Base-by-base conservation (phyloP, 2,113 vertebrate species). In the Vulpes vulpes region DNA sequence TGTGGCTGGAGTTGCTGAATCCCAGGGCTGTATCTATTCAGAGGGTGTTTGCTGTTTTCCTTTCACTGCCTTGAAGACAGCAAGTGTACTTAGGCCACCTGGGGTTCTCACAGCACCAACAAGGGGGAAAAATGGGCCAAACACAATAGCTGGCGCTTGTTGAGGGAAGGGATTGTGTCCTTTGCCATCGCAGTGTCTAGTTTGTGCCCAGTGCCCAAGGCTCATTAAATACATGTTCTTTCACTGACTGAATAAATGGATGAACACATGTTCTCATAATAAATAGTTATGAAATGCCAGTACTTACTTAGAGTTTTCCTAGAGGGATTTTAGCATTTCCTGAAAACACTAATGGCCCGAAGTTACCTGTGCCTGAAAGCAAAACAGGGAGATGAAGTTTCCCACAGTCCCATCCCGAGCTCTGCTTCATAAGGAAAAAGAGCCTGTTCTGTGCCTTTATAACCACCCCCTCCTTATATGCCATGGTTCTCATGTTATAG, bases 1-100 rank as follows among this genome's bases (percentile, higher is more conserved):
- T 93, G 32, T 92, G 92, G 91, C 32, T 79, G 57, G 69, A 92
- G 76, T 62, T 82, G 92, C 71, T 86, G 85, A 95, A 92, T 85
- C 96, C 79, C 84, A 76, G 51, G n/a, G 71, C 92, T 81, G 2
- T 0, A 2, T 51, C 71, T 84, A 90, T 62, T 49, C 23, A 35
- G 5, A 62, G 32, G 38, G 51, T 12, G 12, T 87, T 83, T 90
- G 32, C 55, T 94, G 51, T 95, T 97, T 97, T 82, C 35, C 38
- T 79, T 84, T 91, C 23, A 43, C 7, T 59, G 43, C 16, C 84
- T 78, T 91, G 27, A 35, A 65, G 89, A 74, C 25, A 84, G 74
- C 7, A 92, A 51, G 53, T 78, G 51, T 59, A 17, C 64, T 91
- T 71, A 79, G 55, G 87, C 59, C 60, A 67, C 83, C 11, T 69